These are phyloP conservation scores for Sisyra nigra DNA, from an alignment of 2,888 invertebrate species.

Conservation along the genomic window DNA sequence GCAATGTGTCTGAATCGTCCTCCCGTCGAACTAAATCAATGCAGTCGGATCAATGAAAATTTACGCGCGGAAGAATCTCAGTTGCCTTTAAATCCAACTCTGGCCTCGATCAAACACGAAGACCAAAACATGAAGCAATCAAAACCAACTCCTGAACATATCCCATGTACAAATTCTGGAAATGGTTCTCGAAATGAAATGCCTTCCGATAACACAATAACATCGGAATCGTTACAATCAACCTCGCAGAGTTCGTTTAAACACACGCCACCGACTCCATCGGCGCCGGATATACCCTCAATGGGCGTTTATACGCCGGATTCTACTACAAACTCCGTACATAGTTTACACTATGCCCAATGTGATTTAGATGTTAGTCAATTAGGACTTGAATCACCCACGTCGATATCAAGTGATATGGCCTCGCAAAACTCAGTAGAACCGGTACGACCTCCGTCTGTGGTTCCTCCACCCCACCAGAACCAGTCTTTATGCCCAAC, in stretches of 20 bases:
- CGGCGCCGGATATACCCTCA: conserved; percentile 48
- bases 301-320: conserved; percentile 79
- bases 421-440: conserved; percentile 57
- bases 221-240: conserved; percentile 19
- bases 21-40: neutral
- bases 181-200: conserved; percentile 2
- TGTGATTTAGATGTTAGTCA: conserved; percentile 75
- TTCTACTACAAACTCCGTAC: conserved; percentile 67
- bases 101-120: conserved; percentile 2
- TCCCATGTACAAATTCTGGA: no score
- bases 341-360: conserved; percentile 60
- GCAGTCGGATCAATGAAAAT: neutral
- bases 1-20: neutral
- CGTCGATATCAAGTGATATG: conserved; percentile 74
- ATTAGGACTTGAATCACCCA: conserved; percentile 73
- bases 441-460: conserved; percentile 38
- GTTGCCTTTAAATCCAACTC: neutral
- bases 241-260: conserved; percentile 25
- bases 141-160: neutral
- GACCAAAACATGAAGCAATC: conserved; percentile 1
- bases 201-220: conserved; percentile 26
- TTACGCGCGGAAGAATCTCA: neutral
- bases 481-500: conserved; percentile 13
- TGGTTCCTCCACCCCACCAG: conserved; percentile 27
- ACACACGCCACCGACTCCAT: conserved; percentile 29